These are phyloP conservation scores for Scalopus aquaticus DNA, from an alignment of 2,113 vertebrate genomes.

Conservation along the genomic window DNA sequence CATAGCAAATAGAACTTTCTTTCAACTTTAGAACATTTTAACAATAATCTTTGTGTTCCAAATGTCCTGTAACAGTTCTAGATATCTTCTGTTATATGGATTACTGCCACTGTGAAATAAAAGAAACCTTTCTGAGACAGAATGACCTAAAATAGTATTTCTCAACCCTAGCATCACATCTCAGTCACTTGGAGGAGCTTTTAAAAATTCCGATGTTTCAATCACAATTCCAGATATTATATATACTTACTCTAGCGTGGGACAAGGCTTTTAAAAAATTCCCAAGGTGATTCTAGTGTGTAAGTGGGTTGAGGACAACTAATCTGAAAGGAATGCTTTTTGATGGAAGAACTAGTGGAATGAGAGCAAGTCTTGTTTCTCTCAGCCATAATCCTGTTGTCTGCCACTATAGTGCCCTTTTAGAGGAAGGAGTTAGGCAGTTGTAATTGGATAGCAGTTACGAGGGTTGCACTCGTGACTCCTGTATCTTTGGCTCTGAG, in stretches of 20 bases:
- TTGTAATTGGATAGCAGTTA: not conserved
- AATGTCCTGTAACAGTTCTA: not conserved
- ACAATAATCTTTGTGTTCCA: not conserved
- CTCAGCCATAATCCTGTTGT: not conserved
- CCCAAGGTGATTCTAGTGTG: not conserved
- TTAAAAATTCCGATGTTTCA: not conserved
- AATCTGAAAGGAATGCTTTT: not conserved
- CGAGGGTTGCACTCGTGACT: not conserved
- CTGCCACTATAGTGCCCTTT: not conserved
- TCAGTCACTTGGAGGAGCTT: conserved; percentile 6
- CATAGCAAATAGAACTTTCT: not conserved
- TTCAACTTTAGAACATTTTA: not conserved
- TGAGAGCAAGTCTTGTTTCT: not conserved
- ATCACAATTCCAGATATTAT: not conserved
- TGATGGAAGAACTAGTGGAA: not conserved
- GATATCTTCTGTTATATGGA: not conserved
- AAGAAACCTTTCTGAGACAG: not conserved
- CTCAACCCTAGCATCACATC: not conserved
- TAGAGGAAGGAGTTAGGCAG: not conserved
- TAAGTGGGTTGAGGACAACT: not conserved
- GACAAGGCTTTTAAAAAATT: not conserved
- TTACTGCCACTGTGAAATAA: not conserved
- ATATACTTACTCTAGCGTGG: not conserved
- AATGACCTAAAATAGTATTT: conserved; percentile 3
- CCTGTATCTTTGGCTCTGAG: not conserved